A percentile compares a stretch with the other conserved stretches of the same genome.
These are phyloP conservation scores for Drosophila mulleri DNA, from an alignment of 2,888 invertebrate genomes.

Conservation along the genomic window DNA sequence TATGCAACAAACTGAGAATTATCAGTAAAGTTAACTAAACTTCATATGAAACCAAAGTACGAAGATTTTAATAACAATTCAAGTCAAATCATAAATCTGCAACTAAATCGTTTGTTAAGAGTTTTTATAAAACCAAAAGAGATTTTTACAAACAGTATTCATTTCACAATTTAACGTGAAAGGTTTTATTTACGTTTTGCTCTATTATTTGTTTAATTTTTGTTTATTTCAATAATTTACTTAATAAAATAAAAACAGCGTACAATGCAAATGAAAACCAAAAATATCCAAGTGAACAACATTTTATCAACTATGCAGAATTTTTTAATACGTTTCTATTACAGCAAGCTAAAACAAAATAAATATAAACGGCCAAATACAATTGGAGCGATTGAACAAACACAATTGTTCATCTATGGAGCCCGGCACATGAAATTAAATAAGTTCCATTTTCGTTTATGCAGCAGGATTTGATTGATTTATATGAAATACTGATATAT, in stretches of 20 bases:
- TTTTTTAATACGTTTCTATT: slow-evolving; percentile 53
- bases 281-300: slow-evolving; percentile 29
- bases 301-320: slow-evolving; percentile 40
- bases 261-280: slow-evolving; percentile 30
- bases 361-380: slow-evolving; percentile 8
- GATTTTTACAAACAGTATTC: slow-evolving; percentile 32
- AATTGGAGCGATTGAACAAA: slow-evolving; percentile 30
- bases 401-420: slow-evolving; percentile 32
- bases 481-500: not conserved
- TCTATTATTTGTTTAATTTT: slow-evolving; percentile 71
- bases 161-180: slow-evolving; percentile 50
- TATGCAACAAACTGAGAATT: slow-evolving; percentile 10
- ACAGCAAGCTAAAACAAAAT: slow-evolving; percentile 42
- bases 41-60: slow-evolving; percentile 39
- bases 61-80: slow-evolving; percentile 38
- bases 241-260: slow-evolving; percentile 69
- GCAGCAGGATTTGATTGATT: not conserved
- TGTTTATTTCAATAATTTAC: slow-evolving; percentile 54
- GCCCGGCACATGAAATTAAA: slow-evolving; percentile 8
- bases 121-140: slow-evolving; percentile 40
- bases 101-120: slow-evolving; percentile 42
- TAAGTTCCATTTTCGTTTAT: not conserved
- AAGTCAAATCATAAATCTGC: slow-evolving; percentile 22
- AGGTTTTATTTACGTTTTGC: slow-evolving; percentile 65
- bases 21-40: slow-evolving; percentile 17